phyloP scores from a whole-genome alignment of 2,113 vertebrate species.

The Alligator sinensis region DNA sequence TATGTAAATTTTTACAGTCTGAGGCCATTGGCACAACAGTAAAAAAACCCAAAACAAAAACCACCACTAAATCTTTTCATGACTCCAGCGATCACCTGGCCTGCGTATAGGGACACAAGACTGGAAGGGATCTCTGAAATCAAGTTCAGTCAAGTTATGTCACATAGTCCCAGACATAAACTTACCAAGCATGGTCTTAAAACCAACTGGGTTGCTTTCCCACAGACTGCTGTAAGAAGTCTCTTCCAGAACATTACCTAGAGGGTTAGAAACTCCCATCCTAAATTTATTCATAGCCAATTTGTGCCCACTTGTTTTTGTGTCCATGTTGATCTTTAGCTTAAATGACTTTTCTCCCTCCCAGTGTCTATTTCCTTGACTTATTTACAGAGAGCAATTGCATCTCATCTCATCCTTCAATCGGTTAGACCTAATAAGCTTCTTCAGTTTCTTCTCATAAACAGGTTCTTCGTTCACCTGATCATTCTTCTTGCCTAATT shows the following conservation, averaged over 20 bases:
- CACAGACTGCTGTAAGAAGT: neutral
- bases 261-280: neutral
- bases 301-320: neutral
- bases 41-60: neutral
- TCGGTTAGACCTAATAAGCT: neutral
- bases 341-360: neutral
- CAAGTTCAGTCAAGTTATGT: neutral
- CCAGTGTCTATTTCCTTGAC: neutral
- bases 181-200: accelerated
- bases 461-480: too few relatives aligned
- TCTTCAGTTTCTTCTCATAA: too few relatives aligned
- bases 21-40: slow-evolving; percentile 5
- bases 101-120: accelerated
- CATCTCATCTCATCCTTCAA: too few relatives aligned
- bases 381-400: neutral
- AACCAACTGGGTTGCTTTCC: neutral
- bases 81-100: neutral
- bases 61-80: neutral
- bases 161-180: neutral
- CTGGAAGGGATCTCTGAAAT: slow-evolving; percentile 1
- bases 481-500: too few relatives aligned
- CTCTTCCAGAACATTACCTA: neutral
- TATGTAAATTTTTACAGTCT: slow-evolving; percentile 9
- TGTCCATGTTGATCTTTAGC: neutral
- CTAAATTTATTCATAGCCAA: neutral